phyloP scores from a whole-genome alignment of 2,797 vertebrate genomes.

The Odontamblyopus rebecca region DNA sequence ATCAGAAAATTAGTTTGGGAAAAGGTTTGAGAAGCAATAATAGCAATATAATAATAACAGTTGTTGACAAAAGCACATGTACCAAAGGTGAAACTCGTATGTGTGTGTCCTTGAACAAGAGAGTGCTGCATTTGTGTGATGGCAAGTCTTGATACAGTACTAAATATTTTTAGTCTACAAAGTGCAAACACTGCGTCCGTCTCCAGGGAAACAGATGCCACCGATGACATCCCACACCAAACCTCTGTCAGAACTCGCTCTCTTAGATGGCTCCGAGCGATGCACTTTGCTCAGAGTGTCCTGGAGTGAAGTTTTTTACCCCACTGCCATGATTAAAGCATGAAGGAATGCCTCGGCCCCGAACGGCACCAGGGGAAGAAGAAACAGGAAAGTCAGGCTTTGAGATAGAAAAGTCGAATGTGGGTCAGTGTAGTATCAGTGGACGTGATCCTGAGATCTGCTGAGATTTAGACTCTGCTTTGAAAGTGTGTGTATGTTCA shows the following conservation, averaged over 20 bases:
- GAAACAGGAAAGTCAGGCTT: slow-evolving; percentile 35
- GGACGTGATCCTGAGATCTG: slow-evolving; percentile 37
- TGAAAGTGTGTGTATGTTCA: slow-evolving; percentile 10
- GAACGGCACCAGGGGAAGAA: slow-evolving; percentile 30
- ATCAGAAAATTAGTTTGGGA: too few species aligned
- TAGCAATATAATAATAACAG: background rate
- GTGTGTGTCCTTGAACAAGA: background rate
- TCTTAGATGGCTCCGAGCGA: slow-evolving; percentile 34
- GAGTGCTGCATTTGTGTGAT: slow-evolving; percentile 7
- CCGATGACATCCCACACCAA: slow-evolving; percentile 29
- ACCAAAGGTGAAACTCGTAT: background rate
- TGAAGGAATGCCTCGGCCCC: slow-evolving; percentile 37
- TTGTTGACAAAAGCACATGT: background rate
- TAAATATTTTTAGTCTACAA: slow-evolving; percentile 37
- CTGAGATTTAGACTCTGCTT: slow-evolving; percentile 45
- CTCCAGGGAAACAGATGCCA: slow-evolving; percentile 45
- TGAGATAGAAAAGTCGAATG: slow-evolving; percentile 55
- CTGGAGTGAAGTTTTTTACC: slow-evolving; percentile 32
- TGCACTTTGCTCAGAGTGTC: slow-evolving; percentile 64
- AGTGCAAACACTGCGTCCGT: slow-evolving; percentile 30
- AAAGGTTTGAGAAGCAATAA: background rate
- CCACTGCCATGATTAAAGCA: slow-evolving; percentile 61
- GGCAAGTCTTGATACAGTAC: slow-evolving; percentile 3
- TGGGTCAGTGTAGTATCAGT: slow-evolving; percentile 64
- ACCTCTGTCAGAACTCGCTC: slow-evolving; percentile 34